These are phyloP conservation scores for Meriones psammophilus DNA, from an alignment of 2,797 vertebrate species.

Conservation along the genomic window DNA sequence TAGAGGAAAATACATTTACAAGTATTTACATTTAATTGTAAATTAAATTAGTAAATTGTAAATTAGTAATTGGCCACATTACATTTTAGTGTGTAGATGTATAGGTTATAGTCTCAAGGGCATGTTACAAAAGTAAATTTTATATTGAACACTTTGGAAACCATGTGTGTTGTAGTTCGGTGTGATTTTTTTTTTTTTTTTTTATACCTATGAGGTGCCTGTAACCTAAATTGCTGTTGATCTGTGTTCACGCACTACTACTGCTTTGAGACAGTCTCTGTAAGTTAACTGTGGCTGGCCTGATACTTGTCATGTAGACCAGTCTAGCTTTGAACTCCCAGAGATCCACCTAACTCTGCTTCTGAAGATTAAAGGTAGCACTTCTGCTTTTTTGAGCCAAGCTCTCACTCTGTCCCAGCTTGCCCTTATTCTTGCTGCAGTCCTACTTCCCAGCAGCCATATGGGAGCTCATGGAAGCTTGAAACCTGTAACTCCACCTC, in stretches of 20 bases:
- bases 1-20: background rate
- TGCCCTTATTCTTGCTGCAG: background rate
- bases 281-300: background rate
- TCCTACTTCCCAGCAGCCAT: background rate
- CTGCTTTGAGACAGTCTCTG: background rate
- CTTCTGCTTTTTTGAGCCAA: background rate
- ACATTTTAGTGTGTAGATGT: background rate
- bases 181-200: background rate
- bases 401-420: background rate
- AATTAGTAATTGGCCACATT: background rate
- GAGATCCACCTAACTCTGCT: background rate
- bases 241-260: background rate
- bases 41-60: no score
- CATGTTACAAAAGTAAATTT: conserved; percentile 54
- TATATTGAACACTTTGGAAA: conserved; percentile 13
- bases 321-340: background rate
- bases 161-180: background rate
- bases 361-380: background rate
- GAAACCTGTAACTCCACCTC: background rate
- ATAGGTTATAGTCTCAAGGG: background rate
- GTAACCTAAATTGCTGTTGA: background rate
- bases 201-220: background rate
- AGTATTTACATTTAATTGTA: background rate
- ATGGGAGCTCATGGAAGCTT: background rate
- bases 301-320: background rate